Base-by-base conservation (phyloP, 1,140 invertebrate species). In the Papilio polytes region DNA sequence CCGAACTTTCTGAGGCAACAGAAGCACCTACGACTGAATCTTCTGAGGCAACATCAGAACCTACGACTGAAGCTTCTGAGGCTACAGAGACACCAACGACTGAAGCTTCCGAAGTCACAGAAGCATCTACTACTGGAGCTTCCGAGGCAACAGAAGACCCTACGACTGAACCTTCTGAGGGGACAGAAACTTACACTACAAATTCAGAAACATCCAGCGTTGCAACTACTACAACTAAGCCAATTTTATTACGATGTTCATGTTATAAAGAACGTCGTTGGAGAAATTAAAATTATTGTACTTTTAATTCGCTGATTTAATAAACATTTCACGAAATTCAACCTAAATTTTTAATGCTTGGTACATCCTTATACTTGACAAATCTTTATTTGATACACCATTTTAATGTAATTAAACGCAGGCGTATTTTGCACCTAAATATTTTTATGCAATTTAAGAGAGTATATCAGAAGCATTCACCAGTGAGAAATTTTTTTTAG, bases 171-270 rank as follows among this genome's bases (percentile, higher is more conserved):
- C 6, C 18, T 56, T n/a, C 53, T 56, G 18, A 56, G 8, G n/a
- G 0, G 9, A 56, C 18, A n/a, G 53, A n/a, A 51, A 15, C 48
- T 15, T 15, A 15, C 4, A 51, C 48, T 6, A 18, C 48, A 15
- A 15, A 6, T 15, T 51, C 48, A 15, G 48, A 51, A 6, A 15
- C 4, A 51, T 18, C 48, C 48, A 51, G 48, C 10, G 48, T 51
- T 51, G 13, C 48, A 1, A 15, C 13, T 4, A n/a, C 53, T 56
- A 56, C 53, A 20, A n/a, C 18, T n/a, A 56, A 56, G 53, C 4
- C 18, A 56, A 56, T 56, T n/a, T 56, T 56, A 56, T n/a, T n/a
- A 56, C 53, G 53, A 56, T 56, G 53, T 56, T 56, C n/a, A 56
- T 56, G 53, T 56, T 56, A 56, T 18, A 56, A 56, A n/a, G 18